phyloP scores from a whole-genome alignment of 2,797 vertebrate species.

The Phyllotis vaccarum region DNA sequence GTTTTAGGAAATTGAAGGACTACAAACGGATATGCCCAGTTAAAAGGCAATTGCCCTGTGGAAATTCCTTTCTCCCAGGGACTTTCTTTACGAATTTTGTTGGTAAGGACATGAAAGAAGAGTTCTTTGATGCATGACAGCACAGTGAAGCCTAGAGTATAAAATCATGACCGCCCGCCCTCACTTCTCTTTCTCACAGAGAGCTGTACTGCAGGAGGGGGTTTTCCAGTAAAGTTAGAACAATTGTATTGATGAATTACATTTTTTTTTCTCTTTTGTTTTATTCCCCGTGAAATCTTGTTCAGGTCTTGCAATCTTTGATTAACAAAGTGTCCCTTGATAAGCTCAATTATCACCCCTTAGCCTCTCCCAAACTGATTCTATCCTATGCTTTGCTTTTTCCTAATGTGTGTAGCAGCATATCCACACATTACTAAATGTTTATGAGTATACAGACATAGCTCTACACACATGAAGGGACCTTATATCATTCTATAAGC shows the following conservation, averaged over 20 bases:
- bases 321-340: not conserved
- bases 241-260: not conserved
- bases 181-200: not conserved
- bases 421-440: not conserved
- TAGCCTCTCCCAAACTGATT: not conserved
- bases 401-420: not conserved
- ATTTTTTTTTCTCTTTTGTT: not conserved
- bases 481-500: not conserved
- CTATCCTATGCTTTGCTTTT: not conserved
- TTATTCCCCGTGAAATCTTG: not conserved
- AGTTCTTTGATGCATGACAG: conserved; percentile 1
- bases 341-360: not conserved
- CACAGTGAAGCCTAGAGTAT: not conserved
- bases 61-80: not conserved
- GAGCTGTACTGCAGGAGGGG: not conserved
- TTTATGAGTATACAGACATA: not conserved
- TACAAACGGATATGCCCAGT: not conserved
- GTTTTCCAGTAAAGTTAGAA: not conserved
- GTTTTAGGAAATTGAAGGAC: not conserved
- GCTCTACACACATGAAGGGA: not conserved
- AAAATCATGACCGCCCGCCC: not conserved
- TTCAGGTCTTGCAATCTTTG: not conserved
- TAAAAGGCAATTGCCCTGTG: not conserved
- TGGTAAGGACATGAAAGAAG: not conserved
- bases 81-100: not conserved